phyloP scores from a whole-genome alignment of 2,113 vertebrate species.

The Antidorcas marsupialis region DNA sequence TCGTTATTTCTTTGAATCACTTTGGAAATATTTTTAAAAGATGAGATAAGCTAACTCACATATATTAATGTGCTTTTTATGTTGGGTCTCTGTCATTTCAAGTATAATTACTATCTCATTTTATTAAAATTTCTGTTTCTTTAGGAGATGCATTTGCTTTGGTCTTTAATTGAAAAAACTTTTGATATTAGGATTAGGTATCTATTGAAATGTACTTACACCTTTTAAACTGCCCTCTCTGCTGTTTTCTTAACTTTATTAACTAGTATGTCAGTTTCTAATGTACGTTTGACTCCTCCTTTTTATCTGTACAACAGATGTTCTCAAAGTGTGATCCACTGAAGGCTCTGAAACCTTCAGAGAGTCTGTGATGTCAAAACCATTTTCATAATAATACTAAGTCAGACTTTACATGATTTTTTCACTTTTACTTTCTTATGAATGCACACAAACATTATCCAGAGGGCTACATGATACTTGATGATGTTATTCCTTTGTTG shows the following conservation, averaged over 20 bases:
- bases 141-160: neutral
- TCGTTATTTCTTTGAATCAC: neutral
- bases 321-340: neutral
- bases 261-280: neutral
- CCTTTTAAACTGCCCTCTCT: neutral
- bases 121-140: slow-evolving; percentile 4
- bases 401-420: neutral
- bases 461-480: neutral
- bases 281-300: neutral
- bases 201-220: neutral
- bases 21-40: neutral
- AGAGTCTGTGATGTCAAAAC: neutral
- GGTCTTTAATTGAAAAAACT: neutral
- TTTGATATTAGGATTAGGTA: neutral
- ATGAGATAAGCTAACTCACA: neutral
- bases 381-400: neutral
- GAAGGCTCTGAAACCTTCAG: neutral
- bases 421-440: neutral
- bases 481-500: neutral
- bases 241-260: neutral
- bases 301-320: neutral
- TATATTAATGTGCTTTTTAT: neutral
- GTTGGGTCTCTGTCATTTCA: neutral
- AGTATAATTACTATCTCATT: neutral
- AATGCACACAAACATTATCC: neutral